Conservation (phyloP, 2,888 invertebrate species). For the Pharmacophagus antenor region DNA sequence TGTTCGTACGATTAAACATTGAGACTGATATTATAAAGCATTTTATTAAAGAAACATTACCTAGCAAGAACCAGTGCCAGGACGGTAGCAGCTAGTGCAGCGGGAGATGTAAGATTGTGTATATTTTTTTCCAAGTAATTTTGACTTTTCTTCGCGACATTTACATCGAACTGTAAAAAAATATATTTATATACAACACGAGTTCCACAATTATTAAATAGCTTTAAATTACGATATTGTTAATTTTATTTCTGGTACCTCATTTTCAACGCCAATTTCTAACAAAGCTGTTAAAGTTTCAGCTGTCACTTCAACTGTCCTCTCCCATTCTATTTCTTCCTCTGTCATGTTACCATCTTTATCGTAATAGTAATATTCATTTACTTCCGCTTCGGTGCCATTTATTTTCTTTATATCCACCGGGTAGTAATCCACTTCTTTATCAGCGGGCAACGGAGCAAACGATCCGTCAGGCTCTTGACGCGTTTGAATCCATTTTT, state of each 20-base stretch:
- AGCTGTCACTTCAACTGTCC: conserved; percentile 82
- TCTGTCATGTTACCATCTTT: conserved; percentile 76
- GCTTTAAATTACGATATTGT: background rate
- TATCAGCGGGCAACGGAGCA: conserved; percentile 79
- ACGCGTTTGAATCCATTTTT: conserved; percentile 82
- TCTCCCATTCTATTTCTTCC: conserved; percentile 74
- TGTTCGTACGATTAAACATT: background rate
- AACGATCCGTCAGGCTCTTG: conserved; percentile 83
- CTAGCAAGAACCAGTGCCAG: conserved; percentile 80
- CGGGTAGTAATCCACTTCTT: conserved; percentile 77
- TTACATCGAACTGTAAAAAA: conserved; percentile 67
- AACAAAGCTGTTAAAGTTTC: conserved; percentile 82
- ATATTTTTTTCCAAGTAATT: conserved; percentile 81
- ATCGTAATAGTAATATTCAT: conserved; percentile 75
- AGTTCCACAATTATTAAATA: background rate
- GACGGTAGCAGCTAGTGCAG: conserved; percentile 81
- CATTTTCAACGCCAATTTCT: conserved; percentile 82
- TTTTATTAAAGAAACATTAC: conserved; percentile 46
- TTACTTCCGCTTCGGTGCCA: conserved; percentile 61
- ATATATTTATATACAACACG: background rate
- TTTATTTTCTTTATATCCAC: conserved; percentile 62
- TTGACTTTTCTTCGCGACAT: conserved; percentile 77
- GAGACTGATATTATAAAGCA: background rate
- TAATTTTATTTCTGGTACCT: conserved; percentile 63
- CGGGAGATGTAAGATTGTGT: conserved; percentile 78